A percentile compares a stretch with the other conserved stretches of the same genome.
These are phyloP conservation scores for Syrista parreyssii DNA, from an alignment of 2,888 invertebrate species.

Conservation along the genomic window DNA sequence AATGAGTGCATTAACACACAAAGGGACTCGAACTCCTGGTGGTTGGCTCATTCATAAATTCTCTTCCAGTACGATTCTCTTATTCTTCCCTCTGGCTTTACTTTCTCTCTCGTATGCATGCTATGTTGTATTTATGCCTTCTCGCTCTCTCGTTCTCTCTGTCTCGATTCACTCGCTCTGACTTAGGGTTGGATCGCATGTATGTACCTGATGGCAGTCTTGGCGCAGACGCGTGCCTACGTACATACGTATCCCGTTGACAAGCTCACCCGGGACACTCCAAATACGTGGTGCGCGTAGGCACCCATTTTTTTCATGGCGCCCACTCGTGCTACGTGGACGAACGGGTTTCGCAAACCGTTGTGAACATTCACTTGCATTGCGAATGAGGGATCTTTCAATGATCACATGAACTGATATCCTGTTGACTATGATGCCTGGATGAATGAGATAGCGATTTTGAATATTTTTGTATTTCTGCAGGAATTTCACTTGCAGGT, in stretches of 20 bases:
- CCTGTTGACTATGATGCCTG: not conserved
- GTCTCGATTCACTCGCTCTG: not conserved
- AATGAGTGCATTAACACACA: slow-evolving; percentile 14
- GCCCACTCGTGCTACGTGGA: slow-evolving; percentile 37
- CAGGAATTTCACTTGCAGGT: not conserved
- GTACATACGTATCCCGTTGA: not conserved
- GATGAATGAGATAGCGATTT: not conserved
- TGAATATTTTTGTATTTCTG: not conserved
- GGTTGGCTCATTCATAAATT: slow-evolving; percentile 20
- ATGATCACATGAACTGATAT: not conserved
- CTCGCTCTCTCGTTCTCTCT: not conserved
- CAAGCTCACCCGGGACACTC: slow-evolving; percentile 9
- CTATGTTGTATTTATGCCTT: not conserved
- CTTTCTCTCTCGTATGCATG: not conserved
- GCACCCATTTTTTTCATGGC: slow-evolving; percentile 43
- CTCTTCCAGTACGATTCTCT: not conserved
- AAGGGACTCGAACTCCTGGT: slow-evolving; percentile 1
- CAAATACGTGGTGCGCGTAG: slow-evolving; percentile 55
- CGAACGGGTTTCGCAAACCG: slow-evolving; percentile 15
- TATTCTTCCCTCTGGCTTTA: not conserved
- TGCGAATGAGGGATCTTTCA: not conserved
- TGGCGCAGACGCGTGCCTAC: not conserved
- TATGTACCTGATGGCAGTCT: not conserved
- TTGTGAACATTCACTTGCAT: slow-evolving; percentile 37
- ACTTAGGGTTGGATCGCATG: not conserved